Evolutionary conservation across 2,113 vertebrate genomes (phyloP), one percentile per base, ranked within the genome.

Genomic region (Talpa occidentalis): DNA sequence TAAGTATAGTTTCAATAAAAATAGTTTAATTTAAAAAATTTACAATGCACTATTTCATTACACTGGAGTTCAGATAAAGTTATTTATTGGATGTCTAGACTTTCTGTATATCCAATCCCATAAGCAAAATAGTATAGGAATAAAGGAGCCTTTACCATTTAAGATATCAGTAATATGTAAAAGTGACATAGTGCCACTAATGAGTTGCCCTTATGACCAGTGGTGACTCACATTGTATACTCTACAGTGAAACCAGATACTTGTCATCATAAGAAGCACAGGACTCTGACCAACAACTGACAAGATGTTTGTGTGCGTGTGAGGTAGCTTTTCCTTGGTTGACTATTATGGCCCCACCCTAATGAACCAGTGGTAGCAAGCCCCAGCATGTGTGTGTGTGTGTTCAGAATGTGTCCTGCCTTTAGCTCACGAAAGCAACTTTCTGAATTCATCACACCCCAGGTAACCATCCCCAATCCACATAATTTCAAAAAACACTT

Each of bases 341-440:
- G 80, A 79, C 26, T 89, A 9, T 59, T 2, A 6, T 0, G 28
- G 19, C 74, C 56, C 40, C 92, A 70, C 93, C 93, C 80, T 85
- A 30, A 67, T 62, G 66, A 96, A 5, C 67, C 17, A 90, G 49
- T 73, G 60, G 24, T 30, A 77, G 19, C 78, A 93, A 91, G 81
- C 6, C 22, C 49, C 12, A 28, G 11, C 37, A 92, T 90, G 60
- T 88, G 16, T 47, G 60, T 88, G 16, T 47, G 19, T 67, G 30
- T 44, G 26, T 6, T 42, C 19, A 32, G 22, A 59, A 70, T 37
- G 28, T 26, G 9, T 74, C 66, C 26, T 4, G 14, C 14, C 12
- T 82, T 59, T 79, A 94, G 62, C 83, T 94, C 77, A 84, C 3
- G 47, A 82, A 83, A 90, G 67, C 66, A 82, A 44, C 3, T 15